Evolutionary conservation across 2,797 vertebrate genomes (phyloP), one percentile per base, ranked within the genome.

Genomic region (Argyrosomus regius): DNA sequence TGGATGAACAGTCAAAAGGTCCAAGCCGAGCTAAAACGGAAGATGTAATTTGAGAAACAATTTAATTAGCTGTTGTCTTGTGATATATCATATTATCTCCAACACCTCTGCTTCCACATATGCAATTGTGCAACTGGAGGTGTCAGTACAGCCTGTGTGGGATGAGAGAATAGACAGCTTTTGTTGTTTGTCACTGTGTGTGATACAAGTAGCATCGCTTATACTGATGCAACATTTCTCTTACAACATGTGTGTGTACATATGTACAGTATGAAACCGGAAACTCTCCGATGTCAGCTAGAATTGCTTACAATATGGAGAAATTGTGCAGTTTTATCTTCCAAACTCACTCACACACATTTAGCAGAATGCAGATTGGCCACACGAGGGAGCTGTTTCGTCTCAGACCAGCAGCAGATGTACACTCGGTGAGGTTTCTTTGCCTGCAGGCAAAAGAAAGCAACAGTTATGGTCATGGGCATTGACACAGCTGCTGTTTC

Each of bases 21-120:
- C 18, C 3, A 52, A 35, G 45, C 4, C 13, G 12, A 64, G 24
- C 71, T 50, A 43, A 16, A 45, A 58, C 3, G 0, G 14, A 46
- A 57, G 10, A 2, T 22, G n/a, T 39, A 1, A 64, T 59, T n/a
- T 48, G 28, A 59, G 14, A 66, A 57, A 16, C 57, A 57, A 7
- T 1, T 56, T 43, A 72, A 82, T 52, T 57, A 26, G 22, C 65
- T 43, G 13, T 41, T 56, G 18, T 50, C 53, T 43, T 17, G 28
- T 12, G 31, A 66, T 54, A 5, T 52, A 14, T 46, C 48, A 3
- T 14, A 24, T 20, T 43, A 45, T 56, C 31, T 59, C 16, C 17
- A 61, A 4, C 28, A 60, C 20, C 28, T 53, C 39, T 52, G 52
- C 57, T 20, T 78, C 11, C 24, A 64, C 14, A 26, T 58, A 26